Percentiles rank a stretch among this genome's conserved stretches.
Conservation (phyloP, 2,888 invertebrate genomes). For the Hyposoter dolosus region DNA sequence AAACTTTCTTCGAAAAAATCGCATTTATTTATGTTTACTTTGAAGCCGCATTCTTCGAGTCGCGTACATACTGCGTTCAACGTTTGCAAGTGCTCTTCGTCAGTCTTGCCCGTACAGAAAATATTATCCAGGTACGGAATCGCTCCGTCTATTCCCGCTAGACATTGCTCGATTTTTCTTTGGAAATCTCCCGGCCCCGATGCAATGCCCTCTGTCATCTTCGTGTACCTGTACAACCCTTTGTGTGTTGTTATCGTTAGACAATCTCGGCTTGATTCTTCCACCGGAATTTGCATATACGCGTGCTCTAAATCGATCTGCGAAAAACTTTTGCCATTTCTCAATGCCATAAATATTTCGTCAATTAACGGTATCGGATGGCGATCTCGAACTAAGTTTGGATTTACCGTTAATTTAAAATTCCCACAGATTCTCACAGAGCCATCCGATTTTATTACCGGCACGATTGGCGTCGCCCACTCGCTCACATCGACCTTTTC, state of each 20-base stretch:
- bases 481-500: constrained; percentile 70
- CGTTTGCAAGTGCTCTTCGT: constrained; percentile 64
- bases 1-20: constrained; percentile 70
- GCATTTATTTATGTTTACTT: constrained; percentile 66
- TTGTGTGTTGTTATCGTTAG: constrained; percentile 47
- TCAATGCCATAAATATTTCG: constrained; percentile 57
- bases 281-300: constrained; percentile 31
- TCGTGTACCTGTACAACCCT: constrained; percentile 43
- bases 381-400: constrained; percentile 71
- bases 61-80: constrained; percentile 64
- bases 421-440: constrained; percentile 65
- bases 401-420: constrained; percentile 78
- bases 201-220: constrained; percentile 53
- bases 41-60: constrained; percentile 69
- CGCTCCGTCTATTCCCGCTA: constrained; percentile 43
- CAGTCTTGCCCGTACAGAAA: constrained; percentile 64
- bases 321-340: constrained; percentile 77
- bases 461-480: constrained; percentile 55
- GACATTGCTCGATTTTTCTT: constrained; percentile 48
- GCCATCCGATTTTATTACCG: constrained; percentile 18
- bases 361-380: constrained; percentile 73
- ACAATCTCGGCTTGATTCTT: constrained; percentile 23
- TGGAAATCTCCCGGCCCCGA: constrained; percentile 58
- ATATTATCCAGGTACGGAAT: constrained; percentile 72
- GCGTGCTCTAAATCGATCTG: constrained; percentile 80